Base-by-base conservation (phyloP, 2,888 invertebrate genomes). In the Agelastica alni region DNA sequence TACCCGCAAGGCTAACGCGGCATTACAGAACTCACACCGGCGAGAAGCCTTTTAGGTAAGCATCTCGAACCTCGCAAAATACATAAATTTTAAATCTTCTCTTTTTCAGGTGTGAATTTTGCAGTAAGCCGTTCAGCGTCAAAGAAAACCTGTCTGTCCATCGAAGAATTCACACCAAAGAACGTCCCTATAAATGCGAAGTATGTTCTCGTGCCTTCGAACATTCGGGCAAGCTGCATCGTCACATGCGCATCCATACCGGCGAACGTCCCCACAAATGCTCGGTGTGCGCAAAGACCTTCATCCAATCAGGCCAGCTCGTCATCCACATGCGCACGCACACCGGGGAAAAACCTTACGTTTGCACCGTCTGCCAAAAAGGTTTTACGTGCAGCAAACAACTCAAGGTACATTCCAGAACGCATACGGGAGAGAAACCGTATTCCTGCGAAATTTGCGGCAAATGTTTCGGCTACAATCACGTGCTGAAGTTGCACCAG, bases 301-400 rank as follows among this genome's bases (percentile, higher is more conserved):
- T 94, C 73, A 93, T 93, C 48, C 93, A 94, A 74, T 91, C 91
- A 7, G 93, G 93, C 1, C 93, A 94, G 71, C 78, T 94, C 66
- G 93, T 94, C 1, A 93, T 93, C 63, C 94, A 94, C 74, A 89
- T 93, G 82, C 82, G 93, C 45, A 93, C 93, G 0, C 93, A 93
- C 71, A 94, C 93, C 0, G 72, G 88, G 0, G 91, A 91, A 75
- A 93, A 93, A 71, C 92, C 92, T 0, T 93, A 93, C 73, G 86
- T 87, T 2, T 85, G 85, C 63, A 81, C 85, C 74, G 76, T 91
- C 76, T 94, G 93, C 73, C 89, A 88, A 42, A 94, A 94, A 73
- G 93, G 93, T 3, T 94, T 94, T 77, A 93, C 93, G 2, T 93
- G 93, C 75, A 92, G 92, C 59, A 93, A 93, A 72, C 93, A 93